Evolutionary conservation across 1,140 invertebrate genomes (phyloP).

Genomic region (Sweltsa coloradensis): DNA sequence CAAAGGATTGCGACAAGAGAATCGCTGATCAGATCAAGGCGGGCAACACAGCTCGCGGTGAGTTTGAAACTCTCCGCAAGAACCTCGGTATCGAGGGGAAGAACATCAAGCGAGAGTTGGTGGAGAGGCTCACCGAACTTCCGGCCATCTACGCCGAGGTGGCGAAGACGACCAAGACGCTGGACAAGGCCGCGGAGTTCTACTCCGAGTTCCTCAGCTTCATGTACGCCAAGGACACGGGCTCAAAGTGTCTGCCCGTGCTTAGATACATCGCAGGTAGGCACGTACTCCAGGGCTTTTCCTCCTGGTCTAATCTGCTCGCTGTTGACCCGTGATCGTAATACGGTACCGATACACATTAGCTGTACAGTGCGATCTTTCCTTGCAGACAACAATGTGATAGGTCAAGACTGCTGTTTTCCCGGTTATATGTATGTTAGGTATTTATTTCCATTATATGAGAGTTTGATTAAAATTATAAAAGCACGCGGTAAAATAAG

Average conservation of each 20-base stretch:
- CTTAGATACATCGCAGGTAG: conserved; percentile 43
- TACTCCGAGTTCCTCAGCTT: conserved; percentile 56
- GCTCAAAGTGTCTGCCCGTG: conserved; percentile 33
- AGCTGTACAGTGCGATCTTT: too few relatives aligned
- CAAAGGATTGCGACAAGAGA: conserved; percentile 69
- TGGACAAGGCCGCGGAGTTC: conserved; percentile 48
- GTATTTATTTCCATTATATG: too few relatives aligned
- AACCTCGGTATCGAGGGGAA: conserved; percentile 71
- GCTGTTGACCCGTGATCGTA: too few relatives aligned
- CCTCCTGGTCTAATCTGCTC: too few relatives aligned
- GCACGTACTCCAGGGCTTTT: conserved; percentile 4
- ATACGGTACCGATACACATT: too few relatives aligned
- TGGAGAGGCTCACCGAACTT: conserved; percentile 58
- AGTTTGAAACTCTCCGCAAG: conserved; percentile 65
- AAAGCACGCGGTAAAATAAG: too few relatives aligned
- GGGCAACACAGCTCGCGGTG: conserved; percentile 55
- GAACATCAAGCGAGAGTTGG: conserved; percentile 66
- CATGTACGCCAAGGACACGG: conserved; percentile 31
- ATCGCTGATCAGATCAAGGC: conserved; percentile 67
- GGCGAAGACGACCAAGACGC: conserved; percentile 40
- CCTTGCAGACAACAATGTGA: too few relatives aligned
- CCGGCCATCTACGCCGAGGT: conserved; percentile 63
- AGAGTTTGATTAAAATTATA: too few relatives aligned
- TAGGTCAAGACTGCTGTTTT: too few relatives aligned
- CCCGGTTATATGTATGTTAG: too few relatives aligned